These are phyloP conservation scores for Periophthalmus magnuspinnatus DNA, from an alignment of 2,797 vertebrate genomes.

Conservation along the genomic window DNA sequence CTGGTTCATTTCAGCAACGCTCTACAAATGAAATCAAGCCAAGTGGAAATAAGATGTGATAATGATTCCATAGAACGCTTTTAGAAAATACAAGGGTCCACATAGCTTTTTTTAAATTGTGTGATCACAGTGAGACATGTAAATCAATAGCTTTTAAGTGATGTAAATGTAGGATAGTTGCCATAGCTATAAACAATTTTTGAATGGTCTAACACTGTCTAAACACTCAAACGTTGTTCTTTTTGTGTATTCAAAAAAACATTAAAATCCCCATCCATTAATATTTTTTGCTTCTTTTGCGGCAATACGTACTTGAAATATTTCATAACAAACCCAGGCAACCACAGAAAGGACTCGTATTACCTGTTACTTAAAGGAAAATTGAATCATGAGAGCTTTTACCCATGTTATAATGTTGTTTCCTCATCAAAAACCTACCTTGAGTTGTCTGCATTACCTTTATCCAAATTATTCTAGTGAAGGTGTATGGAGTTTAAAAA, in stretches of 20 bases:
- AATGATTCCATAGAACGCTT: constrained; percentile 34
- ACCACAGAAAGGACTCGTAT: background rate
- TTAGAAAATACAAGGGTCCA: background rate
- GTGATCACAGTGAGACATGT: no score
- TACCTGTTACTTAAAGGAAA: background rate
- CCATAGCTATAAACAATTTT: no score
- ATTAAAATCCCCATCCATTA: background rate
- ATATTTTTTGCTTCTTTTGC: background rate
- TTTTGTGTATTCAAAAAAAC: background rate
- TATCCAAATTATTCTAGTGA: no score
- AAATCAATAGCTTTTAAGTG: background rate
- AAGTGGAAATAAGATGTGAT: background rate
- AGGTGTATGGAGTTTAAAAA: no score
- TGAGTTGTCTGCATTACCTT: no score
- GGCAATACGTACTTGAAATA: background rate
- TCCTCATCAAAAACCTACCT: no score
- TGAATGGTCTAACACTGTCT: no score
- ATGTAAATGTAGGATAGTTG: background rate
- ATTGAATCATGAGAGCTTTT: no score
- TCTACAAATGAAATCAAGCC: constrained; percentile 54
- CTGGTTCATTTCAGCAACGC: constrained; percentile 66
- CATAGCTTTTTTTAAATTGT: no score
- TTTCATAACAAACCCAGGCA: background rate
- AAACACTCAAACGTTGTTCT: background rate
- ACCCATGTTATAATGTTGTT: no score